Percentiles rank a stretch among this genome's conserved stretches.
Evolutionary conservation across 1,140 invertebrate genomes (phyloP).

Genomic region (Bombus huntii): DNA sequence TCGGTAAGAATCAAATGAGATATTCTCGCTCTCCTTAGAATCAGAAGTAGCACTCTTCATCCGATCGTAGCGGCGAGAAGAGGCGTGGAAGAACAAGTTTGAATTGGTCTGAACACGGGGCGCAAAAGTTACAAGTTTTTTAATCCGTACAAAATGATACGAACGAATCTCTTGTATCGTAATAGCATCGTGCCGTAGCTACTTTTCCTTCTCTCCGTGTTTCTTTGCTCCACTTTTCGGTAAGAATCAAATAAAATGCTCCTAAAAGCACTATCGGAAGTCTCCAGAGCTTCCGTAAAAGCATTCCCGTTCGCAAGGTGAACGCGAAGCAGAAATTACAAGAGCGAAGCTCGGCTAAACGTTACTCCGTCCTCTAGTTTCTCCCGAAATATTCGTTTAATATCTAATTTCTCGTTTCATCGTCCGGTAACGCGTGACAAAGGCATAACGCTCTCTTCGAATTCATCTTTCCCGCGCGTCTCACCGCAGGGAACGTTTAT

Average conservation of each 20-base stretch:
- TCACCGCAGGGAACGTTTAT: slow-evolving; percentile 41
- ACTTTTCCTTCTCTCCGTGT: not conserved
- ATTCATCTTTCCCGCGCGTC: slow-evolving; percentile 29
- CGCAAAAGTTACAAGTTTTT: slow-evolving; percentile 64
- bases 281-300: slow-evolving; percentile 50
- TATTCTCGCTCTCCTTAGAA: not conserved
- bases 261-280: slow-evolving; percentile 61
- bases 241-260: slow-evolving; percentile 66
- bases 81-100: slow-evolving; percentile 10
- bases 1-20: slow-evolving; percentile 67
- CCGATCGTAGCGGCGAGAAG: not conserved
- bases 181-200: slow-evolving; percentile 27
- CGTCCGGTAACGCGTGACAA: not conserved
- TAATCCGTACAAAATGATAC: slow-evolving; percentile 63
- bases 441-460: not conserved
- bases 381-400: slow-evolving; percentile 14
- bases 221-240: slow-evolving; percentile 65
- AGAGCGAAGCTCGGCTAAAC: slow-evolving; percentile 22
- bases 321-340: slow-evolving; percentile 47
- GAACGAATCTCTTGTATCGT: slow-evolving; percentile 54
- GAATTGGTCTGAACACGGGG: slow-evolving; percentile 39
- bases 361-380: slow-evolving; percentile 19
- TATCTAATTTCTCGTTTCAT: slow-evolving; percentile 10
- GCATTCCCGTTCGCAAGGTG: slow-evolving; percentile 46
- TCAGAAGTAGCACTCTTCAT: not conserved